Conservation (phyloP, 2,797 vertebrate species). For the Eremophila alpestris region DNA sequence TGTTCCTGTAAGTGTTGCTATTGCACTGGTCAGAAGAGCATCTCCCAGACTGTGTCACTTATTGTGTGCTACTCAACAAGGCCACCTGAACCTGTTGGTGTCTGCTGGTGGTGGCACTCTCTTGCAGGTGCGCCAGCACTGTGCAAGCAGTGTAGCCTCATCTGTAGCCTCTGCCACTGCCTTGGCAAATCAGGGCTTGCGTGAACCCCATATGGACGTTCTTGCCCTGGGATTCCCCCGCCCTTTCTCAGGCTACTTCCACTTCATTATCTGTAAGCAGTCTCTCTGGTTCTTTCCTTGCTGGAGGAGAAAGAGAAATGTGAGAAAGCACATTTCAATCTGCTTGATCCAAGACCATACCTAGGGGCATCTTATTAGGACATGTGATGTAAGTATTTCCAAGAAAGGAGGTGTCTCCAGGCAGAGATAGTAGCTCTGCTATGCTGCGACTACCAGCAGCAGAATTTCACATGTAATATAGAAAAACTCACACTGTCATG, state of each 20-base stretch:
- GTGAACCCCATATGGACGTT: fast-evolving
- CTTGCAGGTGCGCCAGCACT: neutral
- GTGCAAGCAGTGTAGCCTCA: neutral
- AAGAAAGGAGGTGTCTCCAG: neutral
- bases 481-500: neutral
- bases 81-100: neutral
- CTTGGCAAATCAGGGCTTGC: neutral
- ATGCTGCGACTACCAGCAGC: neutral
- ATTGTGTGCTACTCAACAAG: neutral
- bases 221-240: neutral
- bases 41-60: neutral
- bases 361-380: neutral
- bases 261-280: neutral
- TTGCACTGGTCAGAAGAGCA: neutral
- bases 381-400: neutral
- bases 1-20: neutral
- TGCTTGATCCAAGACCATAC: neutral
- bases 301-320: neutral
- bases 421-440: neutral
- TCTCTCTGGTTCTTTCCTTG: neutral
- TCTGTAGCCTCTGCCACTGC: neutral
- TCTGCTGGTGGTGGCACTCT: neutral
- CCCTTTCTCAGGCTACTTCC: neutral
- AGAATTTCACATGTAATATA: neutral
- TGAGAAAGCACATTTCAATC: neutral